Evolutionary conservation across 2,888 invertebrate species (phyloP).

Genomic region (Cerceris ruficornis): DNA sequence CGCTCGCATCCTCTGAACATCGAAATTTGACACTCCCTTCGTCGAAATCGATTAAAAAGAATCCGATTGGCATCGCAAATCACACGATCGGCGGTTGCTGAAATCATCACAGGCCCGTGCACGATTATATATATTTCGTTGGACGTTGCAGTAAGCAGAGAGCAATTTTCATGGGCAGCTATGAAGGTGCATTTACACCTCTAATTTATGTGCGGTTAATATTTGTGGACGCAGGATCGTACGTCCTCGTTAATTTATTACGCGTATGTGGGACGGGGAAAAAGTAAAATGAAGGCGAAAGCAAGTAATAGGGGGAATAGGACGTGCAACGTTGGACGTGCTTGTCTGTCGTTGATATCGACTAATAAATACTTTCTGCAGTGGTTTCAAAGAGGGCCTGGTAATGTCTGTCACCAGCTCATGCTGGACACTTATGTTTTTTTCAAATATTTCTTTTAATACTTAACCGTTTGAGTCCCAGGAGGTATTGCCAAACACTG

Average conservation of each 20-base stretch:
- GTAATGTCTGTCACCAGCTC: too few species aligned
- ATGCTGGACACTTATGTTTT: too few species aligned
- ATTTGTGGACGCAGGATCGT: conserved; percentile 1
- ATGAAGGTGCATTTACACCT: neutral
- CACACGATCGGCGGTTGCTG: neutral
- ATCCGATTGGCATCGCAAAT: neutral
- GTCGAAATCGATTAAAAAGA: neutral
- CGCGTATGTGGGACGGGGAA: neutral
- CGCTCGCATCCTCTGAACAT: neutral
- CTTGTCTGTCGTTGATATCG: too few species aligned
- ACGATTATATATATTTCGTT: neutral
- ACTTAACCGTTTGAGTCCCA: too few species aligned
- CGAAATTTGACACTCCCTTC: neutral
- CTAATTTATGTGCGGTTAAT: conserved; percentile 29
- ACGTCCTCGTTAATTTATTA: conserved; percentile 8
- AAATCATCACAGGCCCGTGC: neutral
- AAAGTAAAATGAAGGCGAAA: neutral
- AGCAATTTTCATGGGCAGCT: neutral
- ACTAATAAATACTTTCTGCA: too few species aligned
- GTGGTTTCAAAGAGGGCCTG: too few species aligned
- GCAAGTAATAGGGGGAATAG: neutral
- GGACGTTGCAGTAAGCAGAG: neutral
- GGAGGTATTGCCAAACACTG: too few species aligned
- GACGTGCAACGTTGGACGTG: neutral
- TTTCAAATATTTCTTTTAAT: too few species aligned